Evolutionary conservation across 2,797 vertebrate species (phyloP), one percentile per base, ranked within the genome.

Genomic region (Arnoldichthys spilopterus): DNA sequence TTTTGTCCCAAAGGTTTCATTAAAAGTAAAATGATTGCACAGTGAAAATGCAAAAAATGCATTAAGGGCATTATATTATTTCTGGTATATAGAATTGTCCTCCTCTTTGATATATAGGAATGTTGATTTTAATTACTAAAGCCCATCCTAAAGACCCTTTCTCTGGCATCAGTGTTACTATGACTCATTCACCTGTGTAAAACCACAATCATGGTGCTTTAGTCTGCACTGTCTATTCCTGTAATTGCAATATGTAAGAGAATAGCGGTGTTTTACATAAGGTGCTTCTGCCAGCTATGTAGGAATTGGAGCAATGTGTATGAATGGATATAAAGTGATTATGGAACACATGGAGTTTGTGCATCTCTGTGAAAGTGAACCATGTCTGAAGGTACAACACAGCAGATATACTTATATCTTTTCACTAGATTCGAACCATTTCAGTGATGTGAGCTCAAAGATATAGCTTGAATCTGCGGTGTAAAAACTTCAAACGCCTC

Each of bases 221-320:
- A 43, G n/a, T 37, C 61, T 56, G 45, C 37, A 51, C 58, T 62
- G 30, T 69, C 28, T 28, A 43, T 75, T 62, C 51, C 68, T 45
- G 47, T 83, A 70, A 63, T 53, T 74, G 40, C 22, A 16, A 28
- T 30, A 72, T 64, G 68, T 61, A 54, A 82, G 59, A 62, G 24
- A 85, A 80, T 78, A 87, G 53, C 73, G 64, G 71, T 84, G 76
- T 82, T 71, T 81, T 81, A 79, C 66, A 77, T 80, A 78, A 85
- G 79, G 77, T 56, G 22, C 47, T 76, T 58, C 67, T 54, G 45
- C 77, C 79, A 76, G 64, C 18, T 32, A 28, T 45, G 34, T 32
- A 63, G 69, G 45, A 16, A 59, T 22, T 45, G 18, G 28, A 32
- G 13, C 20, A n/a, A 15, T 30, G 24, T 68, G 63, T 67, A 59